phyloP scores from a whole-genome alignment of 2,888 invertebrate species.

The Drosophila fungiperda region DNA sequence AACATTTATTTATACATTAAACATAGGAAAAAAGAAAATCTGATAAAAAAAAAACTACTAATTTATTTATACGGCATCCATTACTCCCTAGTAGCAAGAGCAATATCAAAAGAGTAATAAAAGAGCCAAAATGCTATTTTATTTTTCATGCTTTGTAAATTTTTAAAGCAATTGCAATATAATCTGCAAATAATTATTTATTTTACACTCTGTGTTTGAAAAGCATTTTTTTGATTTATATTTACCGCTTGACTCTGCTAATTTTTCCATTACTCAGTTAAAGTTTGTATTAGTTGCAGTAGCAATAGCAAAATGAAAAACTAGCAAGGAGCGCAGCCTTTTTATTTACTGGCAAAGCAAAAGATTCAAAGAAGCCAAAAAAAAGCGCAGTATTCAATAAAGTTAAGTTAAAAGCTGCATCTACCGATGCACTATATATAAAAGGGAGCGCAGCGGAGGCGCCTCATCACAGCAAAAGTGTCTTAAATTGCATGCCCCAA shows the following conservation, averaged over 20 bases:
- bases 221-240: too few relatives aligned
- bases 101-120: not conserved
- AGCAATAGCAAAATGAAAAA: not conserved
- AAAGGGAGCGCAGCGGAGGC: conserved; percentile 9
- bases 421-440: not conserved
- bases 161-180: not conserved
- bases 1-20: not conserved
- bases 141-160: not conserved
- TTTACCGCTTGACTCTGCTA: not conserved
- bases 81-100: too few relatives aligned
- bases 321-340: not conserved
- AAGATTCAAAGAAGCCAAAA: not conserved
- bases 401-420: not conserved
- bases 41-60: not conserved
- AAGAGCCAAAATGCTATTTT: not conserved
- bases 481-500: conserved; percentile 69
- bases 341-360: not conserved
- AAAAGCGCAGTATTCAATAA: not conserved
- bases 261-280: not conserved
- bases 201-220: not conserved
- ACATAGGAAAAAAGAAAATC: not conserved
- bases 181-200: not conserved
- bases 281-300: not conserved
- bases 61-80: not conserved
- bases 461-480: conserved; percentile 75